phyloP scores from a whole-genome alignment of 2,888 invertebrate genomes.

The Eustalomyia histrio region DNA sequence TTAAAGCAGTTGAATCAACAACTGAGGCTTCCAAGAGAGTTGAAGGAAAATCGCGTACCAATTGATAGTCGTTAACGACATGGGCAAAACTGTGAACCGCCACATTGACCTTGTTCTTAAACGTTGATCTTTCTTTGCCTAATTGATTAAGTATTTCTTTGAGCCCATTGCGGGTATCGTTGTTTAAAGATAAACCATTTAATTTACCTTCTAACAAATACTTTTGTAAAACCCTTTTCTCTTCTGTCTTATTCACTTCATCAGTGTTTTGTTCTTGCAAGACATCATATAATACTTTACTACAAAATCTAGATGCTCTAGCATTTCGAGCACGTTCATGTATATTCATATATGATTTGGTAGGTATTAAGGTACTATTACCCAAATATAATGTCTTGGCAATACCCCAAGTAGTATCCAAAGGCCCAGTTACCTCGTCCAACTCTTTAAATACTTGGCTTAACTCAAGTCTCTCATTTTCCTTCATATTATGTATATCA shows the following conservation, averaged over 20 bases:
- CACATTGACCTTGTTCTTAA: constrained; percentile 84
- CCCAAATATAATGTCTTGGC: constrained; percentile 91
- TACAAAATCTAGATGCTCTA: constrained; percentile 86
- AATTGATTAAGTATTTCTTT: constrained; percentile 81
- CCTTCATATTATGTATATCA: constrained; percentile 77
- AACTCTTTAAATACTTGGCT: constrained; percentile 83
- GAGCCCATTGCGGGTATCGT: constrained; percentile 81
- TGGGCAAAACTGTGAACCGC: constrained; percentile 85
- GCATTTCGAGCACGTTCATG: constrained; percentile 89
- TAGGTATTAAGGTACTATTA: constrained; percentile 89
- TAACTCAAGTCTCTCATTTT: constrained; percentile 61
- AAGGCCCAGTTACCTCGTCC: constrained; percentile 85
- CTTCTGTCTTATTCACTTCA: constrained; percentile 79
- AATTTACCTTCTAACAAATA: constrained; percentile 90
- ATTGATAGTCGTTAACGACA: constrained; percentile 83
- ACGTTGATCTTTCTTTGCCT: constrained; percentile 82
- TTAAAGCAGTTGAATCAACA: constrained; percentile 81
- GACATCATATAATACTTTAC: constrained; percentile 75
- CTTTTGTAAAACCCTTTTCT: constrained; percentile 85
- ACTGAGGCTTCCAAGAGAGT: constrained; percentile 85
- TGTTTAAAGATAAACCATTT: constrained; percentile 87
- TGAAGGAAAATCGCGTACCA: constrained; percentile 87
- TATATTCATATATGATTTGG: constrained; percentile 87
- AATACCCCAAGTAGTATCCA: constrained; percentile 92
- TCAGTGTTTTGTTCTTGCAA: constrained; percentile 68